Evolutionary conservation across 2,797 vertebrate species (phyloP), one percentile per base, ranked within the genome.

Genomic region (Pogoniulus pusillus): DNA sequence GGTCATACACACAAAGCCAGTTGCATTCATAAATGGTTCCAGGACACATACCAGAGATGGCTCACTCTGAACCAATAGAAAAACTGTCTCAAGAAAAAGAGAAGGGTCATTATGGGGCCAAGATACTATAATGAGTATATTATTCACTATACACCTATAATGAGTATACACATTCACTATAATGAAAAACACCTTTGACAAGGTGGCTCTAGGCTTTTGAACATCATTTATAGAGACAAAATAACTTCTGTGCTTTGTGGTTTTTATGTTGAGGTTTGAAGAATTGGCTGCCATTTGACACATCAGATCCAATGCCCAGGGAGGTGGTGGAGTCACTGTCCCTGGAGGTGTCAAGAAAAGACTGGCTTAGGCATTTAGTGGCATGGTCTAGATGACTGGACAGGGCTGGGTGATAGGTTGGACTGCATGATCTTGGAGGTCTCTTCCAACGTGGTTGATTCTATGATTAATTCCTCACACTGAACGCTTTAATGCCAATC

Each of bases 401-500:
- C n/a, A n/a, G n/a, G n/a, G n/a, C n/a, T n/a, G n/a, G n/a, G n/a
- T n/a, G n/a, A n/a, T n/a, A n/a, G n/a, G n/a, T n/a, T n/a, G n/a
- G n/a, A n/a, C n/a, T n/a, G n/a, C n/a, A n/a, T n/a, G n/a, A n/a
- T n/a, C n/a, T n/a, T n/a, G n/a, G n/a, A n/a, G n/a, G n/a, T n/a
- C n/a, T n/a, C n/a, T n/a, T n/a, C n/a, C n/a, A n/a, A n/a, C n/a
- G n/a, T n/a, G n/a, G n/a, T n/a, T n/a, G n/a, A n/a, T n/a, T n/a
- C n/a, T n/a, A n/a, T 94, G 77, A 93, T 95, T 96, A 96, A 96
- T 95, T 89, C 72, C 51, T 62, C 10, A 3, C 1, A 26, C 35
- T 90, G 66, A 93, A 92, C 79, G 23, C 57, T 91, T 87, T 82
- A 77, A 76, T 87, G 89, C 60, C 85, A 93, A 51, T 96, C 92